A percentile compares a stretch with the other conserved stretches of the same genome.
These are phyloP conservation scores for Atractosteus spatula DNA, from an alignment of 2,113 vertebrate genomes.

Conservation along the genomic window DNA sequence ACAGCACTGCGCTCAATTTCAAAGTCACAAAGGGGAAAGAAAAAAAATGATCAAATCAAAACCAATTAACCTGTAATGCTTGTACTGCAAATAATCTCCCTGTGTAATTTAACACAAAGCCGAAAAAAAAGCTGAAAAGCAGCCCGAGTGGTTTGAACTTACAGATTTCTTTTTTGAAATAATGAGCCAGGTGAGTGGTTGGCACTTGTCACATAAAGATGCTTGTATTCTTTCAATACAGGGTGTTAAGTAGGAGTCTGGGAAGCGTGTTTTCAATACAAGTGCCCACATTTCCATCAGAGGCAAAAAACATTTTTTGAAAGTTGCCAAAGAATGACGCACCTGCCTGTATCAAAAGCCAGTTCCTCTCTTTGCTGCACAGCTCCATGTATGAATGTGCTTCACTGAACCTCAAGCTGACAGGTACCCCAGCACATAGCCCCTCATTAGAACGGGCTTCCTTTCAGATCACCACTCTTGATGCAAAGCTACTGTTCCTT, in stretches of 20 bases:
- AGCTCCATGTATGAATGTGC: not conserved
- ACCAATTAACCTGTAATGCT: too few relatives aligned
- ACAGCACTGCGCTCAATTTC: too few relatives aligned
- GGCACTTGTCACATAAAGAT: not conserved
- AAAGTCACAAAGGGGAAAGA: too few relatives aligned
- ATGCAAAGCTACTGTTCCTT: slow-evolving; percentile 1
- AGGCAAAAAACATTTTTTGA: not conserved
- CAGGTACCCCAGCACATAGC: slow-evolving; percentile 1
- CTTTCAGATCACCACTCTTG: slow-evolving; percentile 6
- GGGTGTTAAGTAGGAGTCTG: not conserved
- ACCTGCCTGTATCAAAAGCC: not conserved
- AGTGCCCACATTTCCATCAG: slow-evolving; percentile 1
- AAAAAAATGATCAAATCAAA: too few relatives aligned
- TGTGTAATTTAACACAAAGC: too few relatives aligned
- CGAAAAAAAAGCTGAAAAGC: not conserved
- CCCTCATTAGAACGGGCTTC: slow-evolving; percentile 6
- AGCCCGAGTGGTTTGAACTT: not conserved
- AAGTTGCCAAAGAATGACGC: not conserved
- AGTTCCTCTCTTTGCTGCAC: not conserved
- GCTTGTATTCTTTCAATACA: not conserved
- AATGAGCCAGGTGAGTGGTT: not conserved
- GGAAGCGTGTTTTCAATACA: not conserved
- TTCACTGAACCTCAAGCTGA: slow-evolving; percentile 2
- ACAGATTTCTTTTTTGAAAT: not conserved
- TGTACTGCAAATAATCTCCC: too few relatives aligned